A percentile compares a stretch with the other conserved stretches of the same genome.
Conservation (phyloP, 2,797 vertebrate species). For the Phoeniculus purpureus region DNA sequence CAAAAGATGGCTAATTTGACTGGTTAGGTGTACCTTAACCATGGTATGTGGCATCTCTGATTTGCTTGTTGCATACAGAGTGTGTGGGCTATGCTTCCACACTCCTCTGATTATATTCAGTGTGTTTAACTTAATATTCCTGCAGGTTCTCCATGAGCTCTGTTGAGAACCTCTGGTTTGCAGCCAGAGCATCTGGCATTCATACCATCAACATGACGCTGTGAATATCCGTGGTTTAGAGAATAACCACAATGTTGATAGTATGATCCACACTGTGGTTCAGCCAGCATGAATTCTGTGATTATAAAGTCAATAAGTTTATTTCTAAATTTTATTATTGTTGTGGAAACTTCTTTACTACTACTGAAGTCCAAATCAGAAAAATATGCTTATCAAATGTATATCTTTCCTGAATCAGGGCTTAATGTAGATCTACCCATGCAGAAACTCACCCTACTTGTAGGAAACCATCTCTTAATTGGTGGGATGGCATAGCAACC, state of each 20-base stretch:
- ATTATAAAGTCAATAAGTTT: neutral
- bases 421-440: neutral
- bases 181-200: neutral
- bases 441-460: neutral
- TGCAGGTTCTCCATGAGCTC: neutral
- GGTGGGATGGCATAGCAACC: neutral
- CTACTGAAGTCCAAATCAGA: neutral
- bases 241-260: neutral
- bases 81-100: neutral
- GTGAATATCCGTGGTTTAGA: neutral
- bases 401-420: neutral
- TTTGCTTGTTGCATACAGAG: neutral
- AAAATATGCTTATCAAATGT: neutral
- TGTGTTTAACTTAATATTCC: neutral
- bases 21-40: neutral
- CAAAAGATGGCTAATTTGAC: neutral
- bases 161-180: neutral
- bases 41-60: neutral
- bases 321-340: neutral
- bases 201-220: neutral
- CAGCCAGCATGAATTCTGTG: neutral
- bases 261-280: neutral
- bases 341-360: neutral
- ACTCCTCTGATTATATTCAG: neutral
- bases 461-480: neutral